Evolutionary conservation across 2,113 vertebrate species (phyloP), one percentile per base, ranked within the genome.

Genomic region (Misgurnus anguillicaudatus): DNA sequence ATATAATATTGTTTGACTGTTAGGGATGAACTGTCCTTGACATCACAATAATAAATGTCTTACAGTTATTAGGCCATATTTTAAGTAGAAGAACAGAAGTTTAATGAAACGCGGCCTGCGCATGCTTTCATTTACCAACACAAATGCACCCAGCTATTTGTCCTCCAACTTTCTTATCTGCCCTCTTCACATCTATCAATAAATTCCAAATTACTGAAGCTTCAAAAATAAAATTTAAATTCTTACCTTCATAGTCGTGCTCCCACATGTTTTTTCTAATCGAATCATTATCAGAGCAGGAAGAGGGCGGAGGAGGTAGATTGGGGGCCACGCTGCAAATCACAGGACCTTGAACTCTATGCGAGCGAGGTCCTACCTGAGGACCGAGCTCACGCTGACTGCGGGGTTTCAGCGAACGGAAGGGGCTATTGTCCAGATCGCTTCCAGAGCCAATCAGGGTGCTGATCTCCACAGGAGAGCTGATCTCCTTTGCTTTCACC

Each of bases 311-410:
- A 0, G 91, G 87, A 0, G 97, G 98, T 39, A 98, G 92, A 85
- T 98, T 94, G 19, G 98, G 98, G 11, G 97, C 96, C 78, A 99
- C 98, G 0, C 96, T 98, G 91, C 98, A 99, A 80, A 99, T 94
- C 0, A 95, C 92, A 0, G 94, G 95, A 58, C 94, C 90, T 36
- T 93, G 90, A 0, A 89, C 87, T 85, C 91, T 95, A 84, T 85
- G 0, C 1, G 78, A 84, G 84, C 0, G 68, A 4, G 53, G 4
- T 9, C 91, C 86, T 31, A 89, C 89, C 66, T 94, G 93, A 53
- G 92, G 92, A 78, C 90, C 51, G 0, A 94, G 89, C 0, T 92
- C 90, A 0, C 91, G 89, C 83, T 84, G 87, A 69, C 53, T 51
- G 65, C 48, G 77, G 7, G 87, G 86, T 87, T 95, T 92, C 45